These are phyloP conservation scores for Linurgus olivaceus DNA, from an alignment of 2,797 vertebrate genomes.

Conservation along the genomic window DNA sequence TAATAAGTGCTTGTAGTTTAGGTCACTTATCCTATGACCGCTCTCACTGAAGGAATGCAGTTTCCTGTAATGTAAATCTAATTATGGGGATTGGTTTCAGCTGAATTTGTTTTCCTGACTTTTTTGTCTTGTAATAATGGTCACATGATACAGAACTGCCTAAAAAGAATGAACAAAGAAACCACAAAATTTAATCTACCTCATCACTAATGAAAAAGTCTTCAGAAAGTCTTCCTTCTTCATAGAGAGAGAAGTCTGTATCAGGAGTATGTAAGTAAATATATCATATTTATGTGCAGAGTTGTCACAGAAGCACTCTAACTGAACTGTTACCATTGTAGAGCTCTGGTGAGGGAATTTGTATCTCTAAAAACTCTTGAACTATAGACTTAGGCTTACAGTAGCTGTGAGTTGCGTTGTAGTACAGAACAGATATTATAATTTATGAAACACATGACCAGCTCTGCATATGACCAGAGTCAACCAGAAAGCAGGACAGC, in stretches of 20 bases:
- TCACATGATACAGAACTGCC: not conserved
- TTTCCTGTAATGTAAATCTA: not conserved
- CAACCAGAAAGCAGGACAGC: not conserved
- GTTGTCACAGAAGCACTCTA: not conserved
- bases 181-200: not conserved
- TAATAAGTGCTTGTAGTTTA: not conserved
- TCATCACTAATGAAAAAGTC: not conserved
- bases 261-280: not conserved
- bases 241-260: not conserved
- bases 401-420: not conserved
- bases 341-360: not conserved
- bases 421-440: not conserved
- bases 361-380: not conserved
- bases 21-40: not conserved
- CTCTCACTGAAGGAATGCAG: not conserved
- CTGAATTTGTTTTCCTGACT: not conserved
- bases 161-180: not conserved
- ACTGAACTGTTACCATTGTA: not conserved
- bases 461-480: not conserved
- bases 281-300: not conserved
- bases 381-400: not conserved
- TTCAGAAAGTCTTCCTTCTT: not conserved
- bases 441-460: not conserved
- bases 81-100: not conserved
- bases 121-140: not conserved